Conservation (phyloP, 35 echinoderm and acorn worm genomes). For the Eucidaris tribuloides region DNA sequence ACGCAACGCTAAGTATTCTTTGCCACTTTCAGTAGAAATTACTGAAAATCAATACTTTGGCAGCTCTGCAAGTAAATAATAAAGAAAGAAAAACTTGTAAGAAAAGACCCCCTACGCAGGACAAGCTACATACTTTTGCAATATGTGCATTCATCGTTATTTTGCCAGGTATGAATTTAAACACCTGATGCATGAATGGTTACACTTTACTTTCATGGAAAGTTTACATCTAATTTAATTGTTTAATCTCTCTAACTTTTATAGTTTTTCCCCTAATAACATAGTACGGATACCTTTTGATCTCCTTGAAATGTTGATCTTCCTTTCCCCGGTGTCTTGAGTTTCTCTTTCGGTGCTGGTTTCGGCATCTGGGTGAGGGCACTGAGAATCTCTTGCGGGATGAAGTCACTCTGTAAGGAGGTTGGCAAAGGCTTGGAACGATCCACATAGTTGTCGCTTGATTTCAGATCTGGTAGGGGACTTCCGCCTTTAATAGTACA, state of each 20-base stretch:
- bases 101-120: no score
- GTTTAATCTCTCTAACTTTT: background rate
- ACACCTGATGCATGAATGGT: background rate
- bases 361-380: conserved; percentile 81
- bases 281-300: background rate
- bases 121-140: background rate
- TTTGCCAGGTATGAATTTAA: background rate
- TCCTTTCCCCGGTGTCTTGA: conserved; percentile 20
- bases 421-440: conserved; percentile 91
- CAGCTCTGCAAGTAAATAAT: no score
- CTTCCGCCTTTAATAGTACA: no score
- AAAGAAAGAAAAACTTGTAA: no score
- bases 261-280: background rate
- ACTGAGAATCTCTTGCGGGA: conserved; percentile 94
- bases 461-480: conserved; percentile 73
- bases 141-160: background rate
- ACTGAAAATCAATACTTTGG: no score
- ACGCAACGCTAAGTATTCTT: no score
- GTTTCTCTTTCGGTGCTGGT: conserved; percentile 64
- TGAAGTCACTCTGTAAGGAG: conserved; percentile 97
- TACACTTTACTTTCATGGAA: background rate
- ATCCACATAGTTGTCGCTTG: conserved; percentile 77
- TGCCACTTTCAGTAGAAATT: no score
- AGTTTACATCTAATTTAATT: background rate
- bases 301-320: background rate